Evolutionary conservation across 2,888 invertebrate species (phyloP).

Genomic region (Diplolepis rosae): DNA sequence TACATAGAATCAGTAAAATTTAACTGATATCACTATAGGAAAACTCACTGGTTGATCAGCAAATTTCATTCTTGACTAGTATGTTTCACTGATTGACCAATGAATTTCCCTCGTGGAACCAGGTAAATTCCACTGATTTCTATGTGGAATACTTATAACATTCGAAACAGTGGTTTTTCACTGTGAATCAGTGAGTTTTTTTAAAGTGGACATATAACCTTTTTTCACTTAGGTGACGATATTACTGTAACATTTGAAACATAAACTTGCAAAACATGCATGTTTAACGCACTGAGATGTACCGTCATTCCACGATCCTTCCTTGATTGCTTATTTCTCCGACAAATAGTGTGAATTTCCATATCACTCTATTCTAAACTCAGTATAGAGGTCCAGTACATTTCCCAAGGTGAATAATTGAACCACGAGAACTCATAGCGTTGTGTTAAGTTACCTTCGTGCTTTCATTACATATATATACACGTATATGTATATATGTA

Average conservation of each 20-base stretch:
- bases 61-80: too few relatives aligned
- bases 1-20: too few relatives aligned
- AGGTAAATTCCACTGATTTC: too few relatives aligned
- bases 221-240: too few relatives aligned
- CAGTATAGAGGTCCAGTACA: background rate
- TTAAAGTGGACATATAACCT: too few relatives aligned
- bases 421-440: constrained; percentile 4
- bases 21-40: too few relatives aligned
- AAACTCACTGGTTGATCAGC: too few relatives aligned
- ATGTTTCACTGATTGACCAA: too few relatives aligned
- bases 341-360: constrained; percentile 53
- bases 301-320: background rate
- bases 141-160: too few relatives aligned
- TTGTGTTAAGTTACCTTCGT: background rate
- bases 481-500: background rate
- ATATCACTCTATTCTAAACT: constrained; percentile 25
- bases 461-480: background rate
- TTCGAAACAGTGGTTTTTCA: too few relatives aligned
- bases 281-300: background rate
- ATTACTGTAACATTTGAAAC: background rate
- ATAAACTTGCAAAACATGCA: constrained; percentile 23
- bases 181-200: too few relatives aligned
- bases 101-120: too few relatives aligned
- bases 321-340: constrained; percentile 54
- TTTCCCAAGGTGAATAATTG: constrained; percentile 20